Conservation (phyloP, 2,113 vertebrate genomes). For the Podiceps cristatus region DNA sequence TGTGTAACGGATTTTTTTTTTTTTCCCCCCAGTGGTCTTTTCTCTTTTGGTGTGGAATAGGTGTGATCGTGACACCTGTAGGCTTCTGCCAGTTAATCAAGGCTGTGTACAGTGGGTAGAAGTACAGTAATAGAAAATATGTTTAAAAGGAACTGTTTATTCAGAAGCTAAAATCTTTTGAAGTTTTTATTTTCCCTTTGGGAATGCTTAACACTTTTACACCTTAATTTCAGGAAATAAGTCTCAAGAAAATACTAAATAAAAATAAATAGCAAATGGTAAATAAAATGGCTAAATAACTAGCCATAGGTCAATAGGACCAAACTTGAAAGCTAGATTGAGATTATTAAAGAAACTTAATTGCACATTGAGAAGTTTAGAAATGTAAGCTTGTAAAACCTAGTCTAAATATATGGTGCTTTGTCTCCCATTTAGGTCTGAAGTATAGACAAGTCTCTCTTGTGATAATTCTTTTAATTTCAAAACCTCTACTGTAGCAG, state of each 20-base stretch:
- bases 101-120: background rate
- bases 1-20: background rate
- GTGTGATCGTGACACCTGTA: too few relatives aligned
- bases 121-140: background rate
- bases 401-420: background rate
- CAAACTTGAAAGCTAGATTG: background rate
- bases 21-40: background rate
- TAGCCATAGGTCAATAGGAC: background rate
- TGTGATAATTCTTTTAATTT: background rate
- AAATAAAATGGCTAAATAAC: background rate
- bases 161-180: background rate
- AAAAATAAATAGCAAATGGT: background rate
- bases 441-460: background rate
- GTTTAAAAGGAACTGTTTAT: background rate
- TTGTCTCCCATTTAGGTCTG: background rate
- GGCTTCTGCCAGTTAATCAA: background rate
- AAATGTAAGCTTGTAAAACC: background rate
- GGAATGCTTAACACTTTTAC: background rate
- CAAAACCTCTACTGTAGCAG: background rate
- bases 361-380: background rate
- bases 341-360: background rate
- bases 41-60: background rate
- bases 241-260: background rate
- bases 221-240: background rate
- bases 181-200: background rate